These are phyloP conservation scores for Orgyia antiqua DNA, from an alignment of 2,888 invertebrate genomes.

Conservation along the genomic window DNA sequence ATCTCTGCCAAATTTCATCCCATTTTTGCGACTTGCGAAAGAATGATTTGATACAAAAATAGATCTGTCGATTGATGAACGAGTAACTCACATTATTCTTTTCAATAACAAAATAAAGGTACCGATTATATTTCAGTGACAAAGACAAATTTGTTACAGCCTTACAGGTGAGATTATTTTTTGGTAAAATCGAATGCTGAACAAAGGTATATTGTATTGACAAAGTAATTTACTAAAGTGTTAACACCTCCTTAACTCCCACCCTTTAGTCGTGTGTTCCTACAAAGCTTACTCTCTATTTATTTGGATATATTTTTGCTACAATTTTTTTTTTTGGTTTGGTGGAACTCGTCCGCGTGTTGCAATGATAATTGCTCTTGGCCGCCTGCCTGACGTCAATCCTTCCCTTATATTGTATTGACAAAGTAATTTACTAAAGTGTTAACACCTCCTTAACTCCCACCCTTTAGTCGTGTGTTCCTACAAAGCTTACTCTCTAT, in stretches of 20 bases:
- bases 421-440: constrained; percentile 61
- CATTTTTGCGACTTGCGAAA: too few species aligned
- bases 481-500: constrained; percentile 5
- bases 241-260: constrained; percentile 30
- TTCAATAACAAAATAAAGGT: not conserved
- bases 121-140: not conserved
- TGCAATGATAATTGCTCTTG: too few species aligned
- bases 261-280: constrained; percentile 2
- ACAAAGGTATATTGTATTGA: constrained; percentile 45
- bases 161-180: constrained; percentile 33
- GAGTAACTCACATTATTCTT: constrained; percentile 6
- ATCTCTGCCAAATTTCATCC: too few species aligned
- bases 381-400: too few species aligned
- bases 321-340: too few species aligned
- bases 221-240: constrained; percentile 61
- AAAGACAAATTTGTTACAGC: not conserved
- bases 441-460: constrained; percentile 33
- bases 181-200: constrained; percentile 42
- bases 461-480: constrained; percentile 2
- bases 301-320: not conserved
- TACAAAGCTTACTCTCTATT: constrained; percentile 6
- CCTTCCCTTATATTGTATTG: constrained; percentile 43
- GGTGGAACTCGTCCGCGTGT: too few species aligned
- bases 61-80: not conserved
- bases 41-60: too few species aligned